Evolutionary conservation across 2,113 vertebrate genomes (phyloP), one percentile per base, ranked within the genome.

Genomic region (Progne subis): DNA sequence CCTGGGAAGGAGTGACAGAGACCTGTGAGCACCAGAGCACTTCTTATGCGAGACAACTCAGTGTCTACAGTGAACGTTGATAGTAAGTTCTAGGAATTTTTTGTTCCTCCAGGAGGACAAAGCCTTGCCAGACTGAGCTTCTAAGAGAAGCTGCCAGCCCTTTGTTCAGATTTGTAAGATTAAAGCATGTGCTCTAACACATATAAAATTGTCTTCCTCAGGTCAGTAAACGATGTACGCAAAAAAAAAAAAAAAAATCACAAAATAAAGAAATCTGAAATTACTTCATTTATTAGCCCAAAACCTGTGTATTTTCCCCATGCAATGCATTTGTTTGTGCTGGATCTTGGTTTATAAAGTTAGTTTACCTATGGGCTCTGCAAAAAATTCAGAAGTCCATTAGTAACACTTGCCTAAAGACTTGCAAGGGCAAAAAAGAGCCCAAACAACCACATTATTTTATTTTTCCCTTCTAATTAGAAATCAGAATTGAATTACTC

Each of bases 201-300:
- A 57, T 3, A 37, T 12, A 55, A 76, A 82, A 76, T 39, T 44
- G 32, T 46, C 20, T 34, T 59, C 46, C 57, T 80, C 32, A 44
- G 37, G 13, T 57, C n/a, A 46, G 8, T 39, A 53, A 88, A 57
- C 2, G 21, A 75, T 21, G 18, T 43, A 67, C 32, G 41, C 4
- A 67, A 69, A 49, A 75, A 65, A 75, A 29, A 61, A 72, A 24
- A 90, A 91, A 91, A 82, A 93, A 77, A 96, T 44, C 34, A n/a
- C n/a, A n/a, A n/a, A n/a, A n/a, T 53, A 74, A 86, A 19, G 43
- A 55, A 79, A 34, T 16, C 4, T 52, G 59, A 61, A 67, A 67
- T 37, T 11, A 47, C 32, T 67, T 55, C 18, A 63, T 71, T 72
- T 67, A 47, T 76, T 64, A 82, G 12, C n/a, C 6, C 25, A 83